phyloP scores from a whole-genome alignment of 2,797 vertebrate species.

The Melanotaenia parkinsoni region DNA sequence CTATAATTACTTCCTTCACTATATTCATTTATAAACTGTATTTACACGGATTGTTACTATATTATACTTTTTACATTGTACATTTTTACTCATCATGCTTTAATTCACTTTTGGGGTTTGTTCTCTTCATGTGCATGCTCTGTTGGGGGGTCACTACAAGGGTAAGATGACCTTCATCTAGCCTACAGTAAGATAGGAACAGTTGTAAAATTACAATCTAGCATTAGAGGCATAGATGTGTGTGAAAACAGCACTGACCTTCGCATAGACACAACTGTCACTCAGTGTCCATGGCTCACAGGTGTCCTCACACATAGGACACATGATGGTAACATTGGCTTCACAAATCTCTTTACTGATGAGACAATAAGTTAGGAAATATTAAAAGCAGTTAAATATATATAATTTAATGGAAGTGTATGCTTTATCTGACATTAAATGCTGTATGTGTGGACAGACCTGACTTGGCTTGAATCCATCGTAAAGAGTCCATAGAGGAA shows the following conservation, averaged over 20 bases:
- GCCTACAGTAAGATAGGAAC: background rate
- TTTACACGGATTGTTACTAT: too few relatives aligned
- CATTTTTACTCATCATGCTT: too few relatives aligned
- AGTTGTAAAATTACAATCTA: background rate
- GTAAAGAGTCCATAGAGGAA: conserved; percentile 98
- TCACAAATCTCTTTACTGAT: conserved; percentile 97
- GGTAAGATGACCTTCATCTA: too few relatives aligned
- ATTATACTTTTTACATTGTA: too few relatives aligned
- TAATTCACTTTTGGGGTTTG: too few relatives aligned
- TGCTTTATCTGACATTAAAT: background rate
- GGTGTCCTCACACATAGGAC: conserved; percentile 95
- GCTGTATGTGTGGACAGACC: conserved; percentile 77
- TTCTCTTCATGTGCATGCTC: too few relatives aligned
- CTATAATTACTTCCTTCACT: too few relatives aligned
- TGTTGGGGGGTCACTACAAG: too few relatives aligned
- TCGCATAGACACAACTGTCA: conserved; percentile 96
- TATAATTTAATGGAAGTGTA: background rate
- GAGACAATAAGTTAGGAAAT: conserved; percentile 24
- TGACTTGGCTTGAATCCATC: conserved; percentile 99
- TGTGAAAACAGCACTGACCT: conserved; percentile 82
- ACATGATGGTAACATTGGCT: conserved; percentile 95
- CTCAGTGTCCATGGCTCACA: conserved; percentile 93
- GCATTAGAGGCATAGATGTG: background rate
- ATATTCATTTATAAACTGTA: too few relatives aligned
- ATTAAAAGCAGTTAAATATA: background rate